Conservation (phyloP, 1,140 invertebrate species). For the Cephus cinctus region DNA sequence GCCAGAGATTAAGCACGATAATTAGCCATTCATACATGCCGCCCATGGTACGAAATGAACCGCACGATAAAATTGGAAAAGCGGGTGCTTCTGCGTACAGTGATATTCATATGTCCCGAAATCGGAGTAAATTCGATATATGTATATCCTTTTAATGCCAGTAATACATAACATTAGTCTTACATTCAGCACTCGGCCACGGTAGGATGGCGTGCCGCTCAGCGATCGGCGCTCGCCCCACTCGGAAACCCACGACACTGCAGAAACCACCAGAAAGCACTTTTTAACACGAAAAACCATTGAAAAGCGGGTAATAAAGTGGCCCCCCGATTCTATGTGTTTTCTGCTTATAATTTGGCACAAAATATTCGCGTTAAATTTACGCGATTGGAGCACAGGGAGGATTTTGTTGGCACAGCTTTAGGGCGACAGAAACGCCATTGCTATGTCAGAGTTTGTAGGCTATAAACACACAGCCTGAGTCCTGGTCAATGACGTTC, state of each 20-base stretch:
- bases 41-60: too few species aligned
- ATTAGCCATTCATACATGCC: too few species aligned
- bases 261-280: constrained; percentile 11
- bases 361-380: constrained; percentile 8
- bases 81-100: too few species aligned
- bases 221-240: constrained; percentile 31
- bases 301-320: too few species aligned
- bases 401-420: constrained; percentile 2
- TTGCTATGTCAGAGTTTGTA: constrained; percentile 49
- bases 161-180: too few species aligned
- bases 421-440: constrained; percentile 23
- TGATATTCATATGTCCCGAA: too few species aligned
- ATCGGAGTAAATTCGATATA: too few species aligned
- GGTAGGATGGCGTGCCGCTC: constrained; percentile 39
- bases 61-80: too few species aligned
- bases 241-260: constrained; percentile 10
- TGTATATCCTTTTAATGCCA: too few species aligned
- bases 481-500: not conserved
- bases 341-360: not conserved
- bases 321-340: not conserved
- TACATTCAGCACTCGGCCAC: constrained; percentile 9
- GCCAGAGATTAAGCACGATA: too few species aligned
- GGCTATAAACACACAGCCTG: constrained; percentile 50
- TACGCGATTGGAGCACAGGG: constrained; percentile 6
- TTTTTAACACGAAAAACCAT: not conserved